These are phyloP conservation scores for Portevinia maculata DNA, from an alignment of 2,888 invertebrate genomes.

Conservation along the genomic window DNA sequence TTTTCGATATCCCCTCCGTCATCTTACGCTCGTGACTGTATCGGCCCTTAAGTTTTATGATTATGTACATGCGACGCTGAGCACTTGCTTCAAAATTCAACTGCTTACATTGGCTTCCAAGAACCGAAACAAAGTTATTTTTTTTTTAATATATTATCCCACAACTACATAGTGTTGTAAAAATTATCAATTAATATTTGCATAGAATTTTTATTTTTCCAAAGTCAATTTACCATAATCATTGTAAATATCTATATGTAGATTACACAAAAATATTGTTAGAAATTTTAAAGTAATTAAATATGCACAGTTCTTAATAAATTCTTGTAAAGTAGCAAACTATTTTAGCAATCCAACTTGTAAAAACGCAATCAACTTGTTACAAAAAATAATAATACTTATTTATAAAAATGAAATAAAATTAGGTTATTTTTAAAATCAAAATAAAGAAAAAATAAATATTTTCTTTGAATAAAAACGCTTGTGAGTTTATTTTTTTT, in stretches of 20 bases:
- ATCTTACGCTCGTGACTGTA: too few species aligned
- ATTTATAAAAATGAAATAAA: slow-evolving; percentile 55
- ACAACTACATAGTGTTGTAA: slow-evolving; percentile 19
- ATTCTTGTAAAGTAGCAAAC: slow-evolving; percentile 21
- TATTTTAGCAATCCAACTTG: slow-evolving; percentile 20
- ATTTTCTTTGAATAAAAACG: slow-evolving; percentile 83
- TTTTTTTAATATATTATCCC: neutral
- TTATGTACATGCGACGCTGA: too few species aligned
- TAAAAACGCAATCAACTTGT: slow-evolving; percentile 22
- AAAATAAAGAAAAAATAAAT: slow-evolving; percentile 75
- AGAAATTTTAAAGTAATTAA: slow-evolving; percentile 12
- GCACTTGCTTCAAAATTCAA: too few species aligned
- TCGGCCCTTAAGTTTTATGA: too few species aligned
- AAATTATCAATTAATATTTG: slow-evolving; percentile 1
- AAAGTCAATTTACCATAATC: neutral
- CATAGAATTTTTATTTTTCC: neutral
- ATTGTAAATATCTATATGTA: slow-evolving; percentile 18
- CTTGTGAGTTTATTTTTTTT: slow-evolving; percentile 80
- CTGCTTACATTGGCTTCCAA: too few species aligned
- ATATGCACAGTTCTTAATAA: slow-evolving; percentile 9
- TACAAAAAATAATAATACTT: slow-evolving; percentile 25
- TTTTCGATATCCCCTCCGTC: too few species aligned
- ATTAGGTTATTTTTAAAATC: slow-evolving; percentile 48
- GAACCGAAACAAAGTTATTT: neutral
- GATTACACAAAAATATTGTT: slow-evolving; percentile 8